Base-by-base conservation (phyloP, 2,888 invertebrate species). In the Cephus runcator region DNA sequence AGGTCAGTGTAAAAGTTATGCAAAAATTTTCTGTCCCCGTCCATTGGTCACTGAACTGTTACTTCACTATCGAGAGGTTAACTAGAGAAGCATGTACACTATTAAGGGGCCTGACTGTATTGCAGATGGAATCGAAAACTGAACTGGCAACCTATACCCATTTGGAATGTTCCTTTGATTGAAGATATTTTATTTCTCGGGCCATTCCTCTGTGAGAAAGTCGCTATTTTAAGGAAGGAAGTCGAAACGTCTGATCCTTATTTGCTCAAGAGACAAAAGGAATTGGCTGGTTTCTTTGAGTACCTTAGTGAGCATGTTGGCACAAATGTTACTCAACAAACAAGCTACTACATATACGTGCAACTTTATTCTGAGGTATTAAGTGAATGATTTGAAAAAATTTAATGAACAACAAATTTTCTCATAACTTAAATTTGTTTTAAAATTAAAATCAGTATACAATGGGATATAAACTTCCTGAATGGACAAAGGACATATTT, bases 141-240 rank as follows among this genome's bases (percentile, higher is more conserved):
- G 56, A 77, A 79, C 34, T 81, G 81, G 81, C 81, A 81, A 34
- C 81, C 81, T 9, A 77, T 81, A 30, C 73, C 79, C 12, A 69
- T 80, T 40, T 31, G 35, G 36, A 73, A 34, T 6, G 1, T 68
- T 34, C 31, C 33, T 34, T n/a, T 4, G 30, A 69, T 1, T 15
- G 2, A 40, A 23, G 40, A 40, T 40, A 11, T 69, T 12, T 33
- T 69, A 30, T 69, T 69, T 15, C 0, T 69, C 71, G 71, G 71
- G 1, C 33, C 3, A 30, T 6, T 6, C 1, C 0, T 30, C 1
- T 73, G 75, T 30, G 23, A 69, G 11, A 23, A 4, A 75, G 15
- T 23, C 71, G 68, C 31, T 6, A n/a, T 56, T 9, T 36, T 73
- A 36, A 73, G 56, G 3, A 33, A 69, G n/a, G 40, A 40, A 33